A percentile compares a stretch with the other conserved stretches of the same genome.
Evolutionary conservation across 2,888 invertebrate species (phyloP).

Genomic region (Amphipyra tragopoginis): DNA sequence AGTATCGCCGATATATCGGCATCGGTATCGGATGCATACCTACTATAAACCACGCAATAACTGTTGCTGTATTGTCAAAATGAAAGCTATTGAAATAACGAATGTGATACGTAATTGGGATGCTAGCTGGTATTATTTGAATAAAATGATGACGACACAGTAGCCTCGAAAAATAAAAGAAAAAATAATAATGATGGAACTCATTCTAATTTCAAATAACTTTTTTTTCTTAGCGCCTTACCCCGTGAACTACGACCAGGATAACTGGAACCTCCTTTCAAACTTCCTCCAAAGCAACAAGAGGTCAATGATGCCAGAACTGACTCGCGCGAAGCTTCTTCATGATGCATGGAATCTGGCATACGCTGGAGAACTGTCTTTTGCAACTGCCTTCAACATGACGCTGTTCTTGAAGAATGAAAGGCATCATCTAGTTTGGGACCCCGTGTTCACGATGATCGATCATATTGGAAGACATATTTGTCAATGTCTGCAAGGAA

Average conservation of each 20-base stretch:
- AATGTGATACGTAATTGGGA: too few relatives aligned
- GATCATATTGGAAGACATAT: slow-evolving; percentile 94
- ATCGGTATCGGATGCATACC: too few relatives aligned
- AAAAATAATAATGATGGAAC: too few relatives aligned
- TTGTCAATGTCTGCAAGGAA: slow-evolving; percentile 90
- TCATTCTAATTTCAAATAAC: neutral
- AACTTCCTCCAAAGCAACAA: slow-evolving; percentile 90
- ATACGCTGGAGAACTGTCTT: slow-evolving; percentile 93
- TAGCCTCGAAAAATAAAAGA: too few relatives aligned
- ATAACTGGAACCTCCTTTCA: slow-evolving; percentile 94
- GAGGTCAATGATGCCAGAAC: slow-evolving; percentile 91
- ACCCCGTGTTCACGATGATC: slow-evolving; percentile 95
- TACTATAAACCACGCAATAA: too few relatives aligned
- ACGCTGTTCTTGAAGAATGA: slow-evolving; percentile 93
- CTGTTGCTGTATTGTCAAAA: too few relatives aligned
- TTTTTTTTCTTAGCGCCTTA: slow-evolving; percentile 91
- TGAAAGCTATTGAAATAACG: too few relatives aligned
- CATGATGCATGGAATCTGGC: slow-evolving; percentile 95
- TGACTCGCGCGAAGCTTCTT: slow-evolving; percentile 93
- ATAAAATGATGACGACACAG: too few relatives aligned
- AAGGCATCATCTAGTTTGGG: slow-evolving; percentile 94
- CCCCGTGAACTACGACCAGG: slow-evolving; percentile 94
- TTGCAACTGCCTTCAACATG: slow-evolving; percentile 94
- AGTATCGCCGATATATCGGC: too few relatives aligned
- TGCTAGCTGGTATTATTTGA: too few relatives aligned